These are phyloP conservation scores for Palloptera scutellata DNA, from an alignment of 2,888 invertebrate species.

Conservation along the genomic window DNA sequence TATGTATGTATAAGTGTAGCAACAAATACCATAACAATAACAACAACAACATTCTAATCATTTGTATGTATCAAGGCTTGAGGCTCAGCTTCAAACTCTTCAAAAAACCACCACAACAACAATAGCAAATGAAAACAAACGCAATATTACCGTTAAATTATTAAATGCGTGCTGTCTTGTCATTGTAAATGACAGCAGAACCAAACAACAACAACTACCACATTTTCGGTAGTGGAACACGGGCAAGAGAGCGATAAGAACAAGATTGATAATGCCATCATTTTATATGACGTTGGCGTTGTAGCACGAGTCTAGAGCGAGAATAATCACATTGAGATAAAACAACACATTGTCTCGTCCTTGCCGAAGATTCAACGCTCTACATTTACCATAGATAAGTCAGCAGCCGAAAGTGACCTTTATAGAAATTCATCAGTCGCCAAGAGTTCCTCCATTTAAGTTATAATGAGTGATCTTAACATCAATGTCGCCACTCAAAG, in stretches of 20 bases:
- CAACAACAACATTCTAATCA: background rate
- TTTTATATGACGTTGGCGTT: background rate
- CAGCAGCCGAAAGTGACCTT: background rate
- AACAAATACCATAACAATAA: background rate
- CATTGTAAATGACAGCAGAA: background rate
- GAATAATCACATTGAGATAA: too few species aligned
- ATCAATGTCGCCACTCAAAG: too few species aligned
- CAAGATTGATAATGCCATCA: too few species aligned
- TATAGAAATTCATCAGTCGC: background rate
- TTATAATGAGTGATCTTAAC: too few species aligned
- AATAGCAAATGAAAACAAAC: too few species aligned
- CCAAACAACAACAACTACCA: background rate
- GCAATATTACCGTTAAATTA: too few species aligned
- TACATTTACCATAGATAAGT: background rate
- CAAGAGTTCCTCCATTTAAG: background rate
- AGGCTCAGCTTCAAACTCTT: too few species aligned
- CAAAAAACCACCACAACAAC: too few species aligned
- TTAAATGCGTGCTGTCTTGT: too few species aligned
- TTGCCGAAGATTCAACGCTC: background rate
- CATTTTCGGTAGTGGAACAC: too few species aligned
- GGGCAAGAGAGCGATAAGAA: too few species aligned
- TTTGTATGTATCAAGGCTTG: too few species aligned
- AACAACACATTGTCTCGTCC: background rate
- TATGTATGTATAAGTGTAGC: background rate
- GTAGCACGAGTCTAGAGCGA: background rate